Evolutionary conservation across 2,797 vertebrate genomes (phyloP).

Genomic region (Periparus ater): DNA sequence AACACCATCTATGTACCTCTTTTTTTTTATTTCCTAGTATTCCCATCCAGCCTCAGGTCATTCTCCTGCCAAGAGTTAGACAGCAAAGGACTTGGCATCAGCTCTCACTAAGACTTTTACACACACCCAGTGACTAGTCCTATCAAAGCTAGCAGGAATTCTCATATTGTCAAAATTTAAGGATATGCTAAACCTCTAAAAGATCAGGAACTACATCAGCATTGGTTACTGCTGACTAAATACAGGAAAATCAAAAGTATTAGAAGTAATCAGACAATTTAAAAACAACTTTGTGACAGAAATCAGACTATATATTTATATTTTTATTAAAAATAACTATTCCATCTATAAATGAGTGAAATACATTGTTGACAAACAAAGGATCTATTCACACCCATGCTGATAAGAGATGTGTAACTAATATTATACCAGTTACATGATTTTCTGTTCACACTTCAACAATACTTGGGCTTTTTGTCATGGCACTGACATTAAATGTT

Average conservation of each 20-base stretch:
- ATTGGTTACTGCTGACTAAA: background rate
- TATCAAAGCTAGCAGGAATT: background rate
- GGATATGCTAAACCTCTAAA: background rate
- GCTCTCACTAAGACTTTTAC: background rate
- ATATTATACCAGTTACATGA: background rate
- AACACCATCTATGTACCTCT: background rate
- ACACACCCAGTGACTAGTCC: background rate
- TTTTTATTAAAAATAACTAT: background rate
- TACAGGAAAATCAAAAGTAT: background rate
- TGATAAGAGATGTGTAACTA: background rate
- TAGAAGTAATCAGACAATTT: background rate
- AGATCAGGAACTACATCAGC: background rate
- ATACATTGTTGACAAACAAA: background rate
- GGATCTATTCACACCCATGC: background rate
- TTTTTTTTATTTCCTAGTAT: background rate
- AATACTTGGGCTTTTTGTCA: background rate
- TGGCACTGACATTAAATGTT: background rate
- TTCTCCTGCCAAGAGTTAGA: background rate
- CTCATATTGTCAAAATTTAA: background rate
- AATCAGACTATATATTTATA: background rate
- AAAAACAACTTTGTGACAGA: background rate
- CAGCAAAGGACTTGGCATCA: constrained; percentile 21
- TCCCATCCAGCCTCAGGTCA: background rate
- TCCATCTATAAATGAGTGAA: background rate
- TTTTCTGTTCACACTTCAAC: background rate